phyloP scores from a whole-genome alignment of 2,888 invertebrate species.

The Ptychoptera albimana region DNA sequence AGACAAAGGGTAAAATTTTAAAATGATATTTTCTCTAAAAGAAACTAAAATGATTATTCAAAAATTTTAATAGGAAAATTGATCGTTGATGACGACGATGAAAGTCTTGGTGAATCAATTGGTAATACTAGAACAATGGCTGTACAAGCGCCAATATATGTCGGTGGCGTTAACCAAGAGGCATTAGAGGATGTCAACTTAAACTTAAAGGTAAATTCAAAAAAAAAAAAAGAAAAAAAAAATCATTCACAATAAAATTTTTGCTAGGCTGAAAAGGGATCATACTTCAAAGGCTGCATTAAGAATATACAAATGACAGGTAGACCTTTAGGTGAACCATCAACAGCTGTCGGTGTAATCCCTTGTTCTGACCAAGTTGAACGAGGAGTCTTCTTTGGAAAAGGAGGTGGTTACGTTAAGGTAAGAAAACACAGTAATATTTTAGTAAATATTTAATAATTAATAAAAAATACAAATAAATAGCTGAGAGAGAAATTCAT shows the following conservation, averaged over 20 bases:
- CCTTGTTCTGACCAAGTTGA: conserved; percentile 70
- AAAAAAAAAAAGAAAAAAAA: too few relatives aligned
- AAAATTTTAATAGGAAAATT: too few relatives aligned
- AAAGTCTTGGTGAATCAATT: conserved; percentile 35
- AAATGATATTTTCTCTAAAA: conserved; percentile 12
- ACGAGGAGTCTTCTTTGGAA: conserved; percentile 69
- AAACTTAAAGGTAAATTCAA: conserved; percentile 15
- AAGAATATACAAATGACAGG: conserved; percentile 57
- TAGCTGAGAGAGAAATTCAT: conserved; percentile 46
- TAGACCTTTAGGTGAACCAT: conserved; percentile 43
- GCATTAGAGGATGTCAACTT: conserved; percentile 24
- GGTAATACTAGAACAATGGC: conserved; percentile 35
- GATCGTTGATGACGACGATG: conserved; percentile 41
- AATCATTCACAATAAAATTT: background rate
- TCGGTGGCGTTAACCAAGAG: conserved; percentile 56
- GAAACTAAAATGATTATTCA: too few relatives aligned
- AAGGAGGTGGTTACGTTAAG: conserved; percentile 58
- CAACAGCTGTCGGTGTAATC: conserved; percentile 43
- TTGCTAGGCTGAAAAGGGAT: conserved; percentile 15
- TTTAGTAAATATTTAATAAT: background rate
- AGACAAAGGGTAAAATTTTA: conserved; percentile 46
- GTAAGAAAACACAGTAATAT: conserved; percentile 32
- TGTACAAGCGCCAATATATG: conserved; percentile 53
- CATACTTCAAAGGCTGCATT: conserved; percentile 72
- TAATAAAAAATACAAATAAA: background rate